phyloP scores from a whole-genome alignment of 2,888 invertebrate species.

The Seladonia tumulorum region DNA sequence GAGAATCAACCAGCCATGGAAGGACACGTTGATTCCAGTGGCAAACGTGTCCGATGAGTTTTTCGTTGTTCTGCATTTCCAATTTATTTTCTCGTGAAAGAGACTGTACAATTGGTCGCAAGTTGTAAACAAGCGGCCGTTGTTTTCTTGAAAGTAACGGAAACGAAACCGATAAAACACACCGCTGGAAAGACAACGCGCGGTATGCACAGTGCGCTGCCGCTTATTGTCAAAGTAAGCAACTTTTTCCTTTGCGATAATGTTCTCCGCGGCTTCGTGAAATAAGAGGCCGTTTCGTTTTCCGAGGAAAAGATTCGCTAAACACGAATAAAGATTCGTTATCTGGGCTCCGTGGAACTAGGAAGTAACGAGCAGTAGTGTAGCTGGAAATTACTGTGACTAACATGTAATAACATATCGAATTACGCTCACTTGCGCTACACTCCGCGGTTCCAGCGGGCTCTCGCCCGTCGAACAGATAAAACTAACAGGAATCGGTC shows the following conservation, averaged over 20 bases:
- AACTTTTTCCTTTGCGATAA: too few species aligned
- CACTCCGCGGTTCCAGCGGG: slow-evolving; percentile 7
- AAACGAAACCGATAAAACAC: slow-evolving; percentile 14
- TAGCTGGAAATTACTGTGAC: slow-evolving; percentile 25
- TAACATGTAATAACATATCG: slow-evolving; percentile 21
- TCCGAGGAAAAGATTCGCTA: too few species aligned
- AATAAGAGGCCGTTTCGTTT: too few species aligned
- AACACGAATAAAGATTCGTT: not conserved
- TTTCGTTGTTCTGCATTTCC: not conserved
- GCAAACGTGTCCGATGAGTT: not conserved
- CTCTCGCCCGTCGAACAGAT: slow-evolving; percentile 31
- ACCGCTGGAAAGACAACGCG: slow-evolving; percentile 10
- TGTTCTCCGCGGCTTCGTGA: too few species aligned
- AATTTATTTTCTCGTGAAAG: not conserved
- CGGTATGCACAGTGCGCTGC: not conserved
- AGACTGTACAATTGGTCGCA: not conserved
- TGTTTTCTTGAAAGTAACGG: not conserved
- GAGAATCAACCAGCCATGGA: too few species aligned
- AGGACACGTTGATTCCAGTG: too few species aligned
- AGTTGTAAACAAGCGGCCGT: not conserved
- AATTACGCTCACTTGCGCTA: slow-evolving; percentile 37
- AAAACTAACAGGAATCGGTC: slow-evolving; percentile 52
- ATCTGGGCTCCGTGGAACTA: not conserved
- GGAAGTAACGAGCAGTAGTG: not conserved
- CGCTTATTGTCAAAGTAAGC: slow-evolving; percentile 35